Base-by-base conservation (phyloP, 2,888 invertebrate species). In the Pandemis cinnamomeana region DNA sequence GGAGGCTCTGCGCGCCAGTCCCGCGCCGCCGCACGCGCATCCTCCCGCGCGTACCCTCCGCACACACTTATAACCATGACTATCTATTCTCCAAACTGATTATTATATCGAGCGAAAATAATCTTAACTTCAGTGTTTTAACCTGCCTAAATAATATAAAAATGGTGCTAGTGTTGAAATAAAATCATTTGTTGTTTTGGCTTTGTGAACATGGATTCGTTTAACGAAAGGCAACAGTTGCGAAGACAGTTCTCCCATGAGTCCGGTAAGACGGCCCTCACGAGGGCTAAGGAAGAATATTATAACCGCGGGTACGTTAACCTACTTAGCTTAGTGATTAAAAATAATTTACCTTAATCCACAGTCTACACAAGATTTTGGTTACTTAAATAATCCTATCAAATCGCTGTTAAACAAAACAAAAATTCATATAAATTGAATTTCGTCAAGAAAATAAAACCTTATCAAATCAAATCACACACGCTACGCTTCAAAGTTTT, bases 181-280 rank as follows among this genome's bases (percentile, higher is more conserved):
- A 68, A 60, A 11, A 58, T 58, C 27, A 27, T 6, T 27, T 27
- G 41, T 61, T 74, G 27, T 67, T 42, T 51, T 71, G 74, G 51
- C 42, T 61, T 64, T 11, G 53, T 46, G 41, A 77, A 20, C n/a
- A 87, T 91, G 74, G 74, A 74, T 67, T 55, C 66, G 71, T 64
- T 71, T 51, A 73, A 73, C 67, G 75, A 75, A 51, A 62, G 55
- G 63, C 69, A 75, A 70, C 70, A 77, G 90, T 86, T 93, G 81
- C 86, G 92, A 66, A 84, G 94, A 70, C 94, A 94, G 78, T 92
- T 89, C 80, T 94, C 94, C 44, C 92, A 92, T 71, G 94, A 94
- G 78, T 92, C 94, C 15, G 94, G 93, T 20, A 92, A 89, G 80
- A 85, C 91, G 5, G 93, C 89, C 77, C 87, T 93, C 53, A 84